A percentile compares a stretch with the other conserved stretches of the same genome.
phyloP scores from a whole-genome alignment of 2,888 invertebrate genomes.

The Adela reaumurella region DNA sequence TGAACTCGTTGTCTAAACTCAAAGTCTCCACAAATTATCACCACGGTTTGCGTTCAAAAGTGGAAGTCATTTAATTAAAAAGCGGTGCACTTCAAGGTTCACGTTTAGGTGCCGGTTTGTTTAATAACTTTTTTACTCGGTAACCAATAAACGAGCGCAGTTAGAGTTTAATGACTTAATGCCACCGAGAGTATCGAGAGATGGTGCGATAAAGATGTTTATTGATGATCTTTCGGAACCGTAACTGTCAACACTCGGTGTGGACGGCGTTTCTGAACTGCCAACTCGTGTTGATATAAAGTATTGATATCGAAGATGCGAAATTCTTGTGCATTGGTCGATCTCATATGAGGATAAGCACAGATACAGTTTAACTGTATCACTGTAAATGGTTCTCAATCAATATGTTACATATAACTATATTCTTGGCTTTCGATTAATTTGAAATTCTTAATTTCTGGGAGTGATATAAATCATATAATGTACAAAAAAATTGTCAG shows the following conservation, averaged over 20 bases:
- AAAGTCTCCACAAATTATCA: neutral
- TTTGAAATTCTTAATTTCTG: too few species aligned
- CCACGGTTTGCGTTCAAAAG: neutral
- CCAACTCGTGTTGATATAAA: conserved; percentile 19
- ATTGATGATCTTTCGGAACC: conserved; percentile 52
- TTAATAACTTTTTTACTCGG: neutral
- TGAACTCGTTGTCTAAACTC: neutral
- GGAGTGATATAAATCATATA: too few species aligned
- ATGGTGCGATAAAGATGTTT: conserved; percentile 54
- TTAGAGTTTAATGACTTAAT: neutral
- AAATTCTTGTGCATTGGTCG: too few species aligned
- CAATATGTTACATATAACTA: too few species aligned
- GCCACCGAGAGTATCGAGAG: conserved; percentile 17
- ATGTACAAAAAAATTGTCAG: too few species aligned
- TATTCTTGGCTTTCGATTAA: too few species aligned
- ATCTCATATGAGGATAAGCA: too few species aligned
- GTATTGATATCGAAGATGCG: too few species aligned
- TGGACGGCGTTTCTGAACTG: conserved; percentile 31
- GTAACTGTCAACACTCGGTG: conserved; percentile 39
- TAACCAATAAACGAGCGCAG: neutral
- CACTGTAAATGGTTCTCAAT: too few species aligned
- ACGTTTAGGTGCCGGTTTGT: neutral
- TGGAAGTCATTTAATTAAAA: neutral
- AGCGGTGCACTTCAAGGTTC: neutral
- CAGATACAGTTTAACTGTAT: too few species aligned